Evolutionary conservation across 1,140 invertebrate species (phyloP).

Genomic region (Platorchestia sp.): DNA sequence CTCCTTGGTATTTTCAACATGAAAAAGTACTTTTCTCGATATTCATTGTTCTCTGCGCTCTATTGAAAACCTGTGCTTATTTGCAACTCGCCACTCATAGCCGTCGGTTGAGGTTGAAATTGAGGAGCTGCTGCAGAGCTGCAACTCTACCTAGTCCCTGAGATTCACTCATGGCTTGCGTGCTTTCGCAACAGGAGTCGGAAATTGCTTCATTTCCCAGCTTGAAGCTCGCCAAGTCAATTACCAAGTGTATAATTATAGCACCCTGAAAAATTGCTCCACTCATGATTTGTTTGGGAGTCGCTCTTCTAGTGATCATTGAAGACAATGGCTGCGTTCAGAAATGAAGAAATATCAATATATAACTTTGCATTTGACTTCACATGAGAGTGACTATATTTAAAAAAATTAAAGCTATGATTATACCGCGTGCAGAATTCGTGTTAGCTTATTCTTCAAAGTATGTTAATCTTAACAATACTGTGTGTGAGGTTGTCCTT

Average conservation of each 20-base stretch:
- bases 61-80: background rate
- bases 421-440: no score
- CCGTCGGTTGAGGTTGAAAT: no score
- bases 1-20: no score
- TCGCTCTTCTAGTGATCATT: background rate
- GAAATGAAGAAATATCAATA: background rate
- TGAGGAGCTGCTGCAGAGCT: no score
- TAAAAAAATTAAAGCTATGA: no score
- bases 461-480: background rate
- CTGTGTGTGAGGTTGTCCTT: background rate
- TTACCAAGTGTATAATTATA: conserved; percentile 33
- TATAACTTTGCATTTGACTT: background rate
- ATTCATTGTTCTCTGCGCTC: no score
- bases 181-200: conserved; percentile 49
- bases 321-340: background rate
- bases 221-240: conserved; percentile 40
- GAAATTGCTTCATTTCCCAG: conserved; percentile 52
- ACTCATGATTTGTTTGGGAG: conserved; percentile 46
- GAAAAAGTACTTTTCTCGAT: no score
- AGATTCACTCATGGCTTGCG: conserved; percentile 49
- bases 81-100: no score
- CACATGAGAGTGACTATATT: no score
- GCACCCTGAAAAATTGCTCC: conserved; percentile 8
- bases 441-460: background rate
- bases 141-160: background rate